These are phyloP conservation scores for Ciconia boyciana DNA, from an alignment of 2,113 vertebrate genomes.

Conservation along the genomic window DNA sequence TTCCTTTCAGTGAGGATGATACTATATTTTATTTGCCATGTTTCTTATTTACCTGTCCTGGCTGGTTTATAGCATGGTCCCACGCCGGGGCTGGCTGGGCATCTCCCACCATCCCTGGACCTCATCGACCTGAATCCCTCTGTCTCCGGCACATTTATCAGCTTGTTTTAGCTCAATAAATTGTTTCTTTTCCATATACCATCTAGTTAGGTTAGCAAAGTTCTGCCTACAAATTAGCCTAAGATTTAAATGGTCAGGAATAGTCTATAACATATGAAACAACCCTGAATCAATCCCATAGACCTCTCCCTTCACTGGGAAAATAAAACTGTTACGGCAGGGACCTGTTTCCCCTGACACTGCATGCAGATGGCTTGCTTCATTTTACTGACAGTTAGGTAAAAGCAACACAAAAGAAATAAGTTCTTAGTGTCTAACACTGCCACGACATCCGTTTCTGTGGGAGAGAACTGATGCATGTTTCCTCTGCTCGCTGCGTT, in stretches of 20 bases:
- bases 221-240: neutral
- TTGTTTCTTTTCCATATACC: neutral
- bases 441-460: neutral
- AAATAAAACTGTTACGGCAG: accelerated
- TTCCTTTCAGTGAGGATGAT: neutral
- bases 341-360: neutral
- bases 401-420: neutral
- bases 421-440: neutral
- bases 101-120: too few relatives aligned
- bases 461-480: neutral
- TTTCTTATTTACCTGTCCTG: neutral
- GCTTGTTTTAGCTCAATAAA: neutral
- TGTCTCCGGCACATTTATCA: neutral
- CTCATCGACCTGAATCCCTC: neutral
- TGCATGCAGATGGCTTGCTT: neutral
- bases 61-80: too few relatives aligned
- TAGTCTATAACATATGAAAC: neutral
- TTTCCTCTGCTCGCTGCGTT: neutral
- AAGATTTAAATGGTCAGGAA: neutral
- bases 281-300: too few relatives aligned
- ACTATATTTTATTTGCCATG: neutral
- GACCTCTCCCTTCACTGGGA: neutral
- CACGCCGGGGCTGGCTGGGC: neutral
- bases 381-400: neutral
- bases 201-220: neutral